Base-by-base conservation (phyloP, 2,797 vertebrate genomes). In the Bradypus variegatus region DNA sequence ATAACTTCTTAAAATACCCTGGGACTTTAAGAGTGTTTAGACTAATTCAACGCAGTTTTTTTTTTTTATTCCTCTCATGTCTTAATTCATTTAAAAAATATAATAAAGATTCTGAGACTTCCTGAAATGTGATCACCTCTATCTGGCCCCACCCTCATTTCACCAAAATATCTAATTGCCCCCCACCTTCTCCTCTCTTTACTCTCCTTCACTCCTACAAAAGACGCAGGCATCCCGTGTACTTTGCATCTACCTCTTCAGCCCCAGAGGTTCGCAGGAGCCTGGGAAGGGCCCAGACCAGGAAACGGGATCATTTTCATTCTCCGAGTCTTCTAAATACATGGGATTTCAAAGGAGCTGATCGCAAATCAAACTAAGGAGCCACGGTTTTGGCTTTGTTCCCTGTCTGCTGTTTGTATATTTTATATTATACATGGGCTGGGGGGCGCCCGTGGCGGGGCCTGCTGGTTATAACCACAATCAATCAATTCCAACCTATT, bases 381-480 rank as follows among this genome's bases (percentile, higher is more conserved):
- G 62, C 79, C 76, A 69, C 73, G 58, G 89, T 94, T 88, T 95
- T 96, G 95, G 95, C 94, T 95, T 94, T 94, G 92, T 89, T 95
- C 93, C 94, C 93, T 93, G 93, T 95, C 91, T 94, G 89, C 94
- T 93, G 92, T 96, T 96, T 95, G 94, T 95, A 86, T 95, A 95
- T 95, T 95, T 96, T 95, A 94, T 94, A 95, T 95, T 95, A 96
- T 94, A 91, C 92, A 82, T 86, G 83, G 93, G 55, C 87, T 1
- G 13, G 67, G 93, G 80, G 92, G 85, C 2, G 13, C 93, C 78
- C 87, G 93, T 0, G 29, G 89, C 14, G 27, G 76, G 94, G 55
- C 89, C 89, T 95, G 88, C 92, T 95, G 82, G 95, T 95, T 96
- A 95, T 95, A 96, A 96, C 89, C 92, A 94, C 89, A 95, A 92